These are phyloP conservation scores for Pedionomus torquatus DNA, from an alignment of 2,113 vertebrate genomes.

Conservation along the genomic window DNA sequence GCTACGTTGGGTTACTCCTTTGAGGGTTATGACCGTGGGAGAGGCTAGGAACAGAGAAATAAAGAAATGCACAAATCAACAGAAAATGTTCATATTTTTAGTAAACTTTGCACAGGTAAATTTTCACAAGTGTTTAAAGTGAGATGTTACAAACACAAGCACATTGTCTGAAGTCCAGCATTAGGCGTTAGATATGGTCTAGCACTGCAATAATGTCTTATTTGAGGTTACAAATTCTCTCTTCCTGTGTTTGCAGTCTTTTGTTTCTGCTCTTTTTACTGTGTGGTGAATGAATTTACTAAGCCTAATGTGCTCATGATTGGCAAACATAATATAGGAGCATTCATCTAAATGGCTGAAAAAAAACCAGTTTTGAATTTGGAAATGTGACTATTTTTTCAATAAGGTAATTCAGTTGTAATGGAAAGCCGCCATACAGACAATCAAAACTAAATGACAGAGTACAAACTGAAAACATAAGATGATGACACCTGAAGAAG, in stretches of 20 bases:
- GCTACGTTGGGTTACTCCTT: background rate
- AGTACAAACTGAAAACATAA: background rate
- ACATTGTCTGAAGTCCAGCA: background rate
- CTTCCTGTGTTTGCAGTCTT: background rate
- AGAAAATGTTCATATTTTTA: background rate
- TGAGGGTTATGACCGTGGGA: background rate
- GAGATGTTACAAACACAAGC: background rate
- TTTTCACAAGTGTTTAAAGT: background rate
- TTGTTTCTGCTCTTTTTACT: background rate
- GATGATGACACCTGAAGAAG: background rate
- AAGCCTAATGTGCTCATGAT: background rate
- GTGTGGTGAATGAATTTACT: background rate
- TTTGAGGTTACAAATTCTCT: background rate
- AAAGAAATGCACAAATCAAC: background rate
- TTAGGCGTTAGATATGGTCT: background rate
- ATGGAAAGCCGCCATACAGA: background rate
- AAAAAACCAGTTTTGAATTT: slow-evolving; percentile 9
- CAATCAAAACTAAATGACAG: background rate
- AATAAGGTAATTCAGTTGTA: background rate
- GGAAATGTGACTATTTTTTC: background rate
- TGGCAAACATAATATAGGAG: background rate
- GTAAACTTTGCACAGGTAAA: background rate
- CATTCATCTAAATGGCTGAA: slow-evolving; percentile 1
- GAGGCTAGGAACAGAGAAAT: background rate
- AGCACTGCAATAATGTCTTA: background rate